phyloP scores from a whole-genome alignment of 2,888 invertebrate species.

The Petrolisthes cinctipes region DNA sequence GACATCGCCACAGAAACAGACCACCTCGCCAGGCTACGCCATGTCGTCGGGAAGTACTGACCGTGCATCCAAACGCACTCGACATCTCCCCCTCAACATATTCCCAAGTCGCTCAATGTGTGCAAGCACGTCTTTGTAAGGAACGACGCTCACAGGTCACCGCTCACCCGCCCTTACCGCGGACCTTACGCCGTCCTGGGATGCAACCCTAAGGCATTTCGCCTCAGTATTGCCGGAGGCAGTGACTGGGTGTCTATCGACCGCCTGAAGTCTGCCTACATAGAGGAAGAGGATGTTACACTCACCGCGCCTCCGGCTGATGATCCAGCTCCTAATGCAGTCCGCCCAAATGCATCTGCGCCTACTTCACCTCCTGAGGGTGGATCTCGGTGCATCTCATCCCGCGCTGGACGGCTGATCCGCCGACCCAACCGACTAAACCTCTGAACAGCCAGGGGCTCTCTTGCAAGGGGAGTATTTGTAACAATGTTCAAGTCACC shows the following conservation, averaged over 20 bases:
- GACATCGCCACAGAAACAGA: neutral
- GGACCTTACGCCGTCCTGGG: conserved; percentile 16
- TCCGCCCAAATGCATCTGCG: neutral
- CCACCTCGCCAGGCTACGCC: neutral
- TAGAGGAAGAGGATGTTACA: neutral
- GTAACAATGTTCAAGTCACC: no score
- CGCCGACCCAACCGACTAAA: neutral
- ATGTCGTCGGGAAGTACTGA: neutral
- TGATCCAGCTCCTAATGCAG: neutral
- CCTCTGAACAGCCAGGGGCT: no score
- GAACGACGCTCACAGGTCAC: conserved; percentile 13
- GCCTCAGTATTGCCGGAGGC: no score
- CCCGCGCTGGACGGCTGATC: neutral
- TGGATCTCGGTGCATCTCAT: neutral
- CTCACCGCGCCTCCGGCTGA: neutral
- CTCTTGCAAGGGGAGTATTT: no score
- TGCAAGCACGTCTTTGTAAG: conserved; percentile 21
- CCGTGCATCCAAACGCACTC: neutral
- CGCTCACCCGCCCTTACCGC: conserved; percentile 11
- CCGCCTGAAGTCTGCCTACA: neutral
- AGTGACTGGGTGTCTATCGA: no score
- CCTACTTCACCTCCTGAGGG: neutral
- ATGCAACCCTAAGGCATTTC: no score
- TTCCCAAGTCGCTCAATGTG: neutral
- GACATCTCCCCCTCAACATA: neutral